phyloP scores from a whole-genome alignment of 2,797 vertebrate genomes.

The Emys orbicularis region DNA sequence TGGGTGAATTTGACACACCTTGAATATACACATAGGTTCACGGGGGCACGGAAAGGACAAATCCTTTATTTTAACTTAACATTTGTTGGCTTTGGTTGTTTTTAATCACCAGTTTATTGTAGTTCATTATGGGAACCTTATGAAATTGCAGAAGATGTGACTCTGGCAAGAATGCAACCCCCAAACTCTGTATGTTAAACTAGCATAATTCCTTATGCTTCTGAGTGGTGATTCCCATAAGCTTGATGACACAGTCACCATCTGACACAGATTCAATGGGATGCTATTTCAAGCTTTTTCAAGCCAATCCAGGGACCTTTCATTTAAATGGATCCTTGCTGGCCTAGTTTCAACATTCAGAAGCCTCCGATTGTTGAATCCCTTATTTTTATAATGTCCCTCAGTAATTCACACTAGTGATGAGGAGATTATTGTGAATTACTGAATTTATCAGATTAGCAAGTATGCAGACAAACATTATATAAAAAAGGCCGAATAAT shows the following conservation, averaged over 20 bases:
- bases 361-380: fast-evolving
- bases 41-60: neutral
- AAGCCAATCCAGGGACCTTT: neutral
- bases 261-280: neutral
- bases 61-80: neutral
- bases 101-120: fast-evolving
- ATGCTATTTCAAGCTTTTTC: neutral
- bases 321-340: neutral
- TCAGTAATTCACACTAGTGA: neutral
- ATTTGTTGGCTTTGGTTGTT: neutral
- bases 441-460: neutral
- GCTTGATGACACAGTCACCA: neutral
- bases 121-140: fast-evolving
- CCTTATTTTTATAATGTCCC: fast-evolving
- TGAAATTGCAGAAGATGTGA: fast-evolving
- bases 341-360: neutral
- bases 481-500: neutral
- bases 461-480: neutral
- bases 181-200: fast-evolving
- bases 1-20: neutral
- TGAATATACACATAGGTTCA: neutral
- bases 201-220: fast-evolving
- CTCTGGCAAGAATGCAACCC: fast-evolving
- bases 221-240: neutral
- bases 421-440: neutral